Evolutionary conservation across 2,888 invertebrate species (phyloP).

Genomic region (Pseudococcus jackbeardsleyi): DNA sequence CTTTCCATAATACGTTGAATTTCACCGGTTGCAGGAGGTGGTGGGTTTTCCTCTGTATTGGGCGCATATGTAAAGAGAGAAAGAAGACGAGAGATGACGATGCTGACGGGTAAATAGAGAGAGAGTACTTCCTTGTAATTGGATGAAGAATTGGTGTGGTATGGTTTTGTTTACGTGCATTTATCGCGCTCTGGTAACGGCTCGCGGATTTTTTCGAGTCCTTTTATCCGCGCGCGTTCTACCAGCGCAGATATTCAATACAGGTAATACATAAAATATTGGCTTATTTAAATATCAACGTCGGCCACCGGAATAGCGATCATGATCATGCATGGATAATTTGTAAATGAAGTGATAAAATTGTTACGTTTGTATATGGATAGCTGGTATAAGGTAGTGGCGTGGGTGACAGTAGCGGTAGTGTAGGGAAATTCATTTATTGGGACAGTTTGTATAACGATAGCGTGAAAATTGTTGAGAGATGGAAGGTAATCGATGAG

Average conservation of each 20-base stretch:
- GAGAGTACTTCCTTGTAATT: slow-evolving; percentile 45
- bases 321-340: slow-evolving; percentile 45
- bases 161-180: slow-evolving; percentile 9
- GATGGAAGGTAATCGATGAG: slow-evolving; percentile 11
- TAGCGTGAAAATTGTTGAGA: not conserved
- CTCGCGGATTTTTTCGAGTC: not conserved
- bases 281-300: slow-evolving; percentile 21
- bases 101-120: not conserved
- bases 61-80: not conserved
- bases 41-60: not conserved
- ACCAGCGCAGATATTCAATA: not conserved
- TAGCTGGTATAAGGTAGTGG: not conserved
- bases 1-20: slow-evolving; percentile 36
- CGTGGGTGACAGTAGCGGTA: not conserved
- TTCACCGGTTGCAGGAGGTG: not conserved
- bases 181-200: not conserved
- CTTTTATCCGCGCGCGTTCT: not conserved
- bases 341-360: slow-evolving; percentile 42
- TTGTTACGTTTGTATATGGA: slow-evolving; percentile 26
- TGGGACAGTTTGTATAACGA: slow-evolving; percentile 18
- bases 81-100: not conserved
- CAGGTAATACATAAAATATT: not conserved
- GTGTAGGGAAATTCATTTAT: not conserved
- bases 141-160: slow-evolving; percentile 32
- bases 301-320: not conserved